phyloP scores from a whole-genome alignment of 2,113 vertebrate species.

The Albula goreensis region DNA sequence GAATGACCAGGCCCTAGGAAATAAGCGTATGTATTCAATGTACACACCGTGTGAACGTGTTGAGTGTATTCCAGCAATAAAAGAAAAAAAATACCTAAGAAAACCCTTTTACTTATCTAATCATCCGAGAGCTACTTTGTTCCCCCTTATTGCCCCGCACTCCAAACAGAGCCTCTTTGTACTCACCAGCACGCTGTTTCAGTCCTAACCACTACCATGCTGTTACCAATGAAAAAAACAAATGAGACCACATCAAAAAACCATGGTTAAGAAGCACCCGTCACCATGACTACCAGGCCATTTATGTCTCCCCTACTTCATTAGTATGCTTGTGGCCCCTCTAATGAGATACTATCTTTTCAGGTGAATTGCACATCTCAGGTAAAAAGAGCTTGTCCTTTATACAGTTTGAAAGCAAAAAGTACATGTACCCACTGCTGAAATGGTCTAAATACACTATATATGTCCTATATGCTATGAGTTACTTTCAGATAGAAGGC shows the following conservation, averaged over 20 bases:
- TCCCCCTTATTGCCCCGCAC: constrained; percentile 34
- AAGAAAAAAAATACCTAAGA: background rate
- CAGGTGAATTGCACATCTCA: background rate
- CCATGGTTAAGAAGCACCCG: constrained; percentile 19
- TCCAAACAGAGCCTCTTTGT: constrained; percentile 15
- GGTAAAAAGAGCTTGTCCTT: background rate
- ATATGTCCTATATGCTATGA: background rate
- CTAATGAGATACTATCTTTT: background rate
- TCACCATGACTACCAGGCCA: constrained; percentile 19
- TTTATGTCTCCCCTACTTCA: background rate
- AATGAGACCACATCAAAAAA: constrained; percentile 25
- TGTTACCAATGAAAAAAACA: constrained; percentile 31
- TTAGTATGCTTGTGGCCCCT: background rate
- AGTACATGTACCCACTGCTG: background rate
- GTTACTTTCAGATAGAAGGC: background rate
- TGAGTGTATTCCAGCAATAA: background rate
- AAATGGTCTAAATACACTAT: background rate
- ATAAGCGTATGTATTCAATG: background rate
- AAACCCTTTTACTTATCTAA: background rate
- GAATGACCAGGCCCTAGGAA: background rate
- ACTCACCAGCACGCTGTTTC: constrained; percentile 27
- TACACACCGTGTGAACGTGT: background rate
- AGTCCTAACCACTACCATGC: constrained; percentile 32
- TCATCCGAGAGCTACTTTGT: constrained; percentile 30
- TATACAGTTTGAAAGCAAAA: background rate